Evolutionary conservation across 2,113 vertebrate species (phyloP).

Genomic region (Ageneiosus marmoratus): DNA sequence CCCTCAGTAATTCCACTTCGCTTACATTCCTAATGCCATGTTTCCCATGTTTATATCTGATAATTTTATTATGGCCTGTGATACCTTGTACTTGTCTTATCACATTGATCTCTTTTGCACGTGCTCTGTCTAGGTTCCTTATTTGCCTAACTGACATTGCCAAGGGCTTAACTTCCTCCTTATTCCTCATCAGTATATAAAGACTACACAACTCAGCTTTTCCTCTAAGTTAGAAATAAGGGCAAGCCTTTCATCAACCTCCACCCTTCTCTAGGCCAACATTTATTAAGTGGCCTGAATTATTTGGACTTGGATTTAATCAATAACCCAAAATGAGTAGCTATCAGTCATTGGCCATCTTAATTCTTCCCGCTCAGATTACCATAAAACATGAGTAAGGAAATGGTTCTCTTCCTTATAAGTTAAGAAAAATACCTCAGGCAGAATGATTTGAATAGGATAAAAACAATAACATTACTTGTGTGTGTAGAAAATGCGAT

Average conservation of each 20-base stretch:
- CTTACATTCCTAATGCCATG: slow-evolving; percentile 15
- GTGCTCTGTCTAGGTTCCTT: slow-evolving; percentile 26
- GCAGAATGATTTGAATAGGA: neutral
- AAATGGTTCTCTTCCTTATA: slow-evolving; percentile 21
- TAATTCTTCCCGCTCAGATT: slow-evolving; percentile 44
- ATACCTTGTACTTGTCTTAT: neutral
- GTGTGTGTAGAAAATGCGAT: neutral
- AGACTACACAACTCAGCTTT: neutral
- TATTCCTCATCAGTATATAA: neutral
- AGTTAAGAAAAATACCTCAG: neutral
- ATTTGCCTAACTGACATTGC: slow-evolving; percentile 34
- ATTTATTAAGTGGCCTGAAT: slow-evolving; percentile 57
- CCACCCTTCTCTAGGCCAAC: neutral
- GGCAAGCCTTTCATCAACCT: neutral
- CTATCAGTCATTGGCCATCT: slow-evolving; percentile 18
- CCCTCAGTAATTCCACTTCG: slow-evolving; percentile 15
- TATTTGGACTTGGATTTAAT: slow-evolving; percentile 65
- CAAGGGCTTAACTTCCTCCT: neutral
- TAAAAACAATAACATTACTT: neutral
- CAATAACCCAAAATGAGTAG: slow-evolving; percentile 58
- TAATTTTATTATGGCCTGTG: neutral
- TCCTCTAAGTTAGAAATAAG: neutral
- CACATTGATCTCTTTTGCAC: slow-evolving; percentile 6
- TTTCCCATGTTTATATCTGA: neutral
- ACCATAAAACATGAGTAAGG: slow-evolving; percentile 40